Conservation (phyloP, 2,888 invertebrate genomes). For the Meiosimyza decipiens region DNA sequence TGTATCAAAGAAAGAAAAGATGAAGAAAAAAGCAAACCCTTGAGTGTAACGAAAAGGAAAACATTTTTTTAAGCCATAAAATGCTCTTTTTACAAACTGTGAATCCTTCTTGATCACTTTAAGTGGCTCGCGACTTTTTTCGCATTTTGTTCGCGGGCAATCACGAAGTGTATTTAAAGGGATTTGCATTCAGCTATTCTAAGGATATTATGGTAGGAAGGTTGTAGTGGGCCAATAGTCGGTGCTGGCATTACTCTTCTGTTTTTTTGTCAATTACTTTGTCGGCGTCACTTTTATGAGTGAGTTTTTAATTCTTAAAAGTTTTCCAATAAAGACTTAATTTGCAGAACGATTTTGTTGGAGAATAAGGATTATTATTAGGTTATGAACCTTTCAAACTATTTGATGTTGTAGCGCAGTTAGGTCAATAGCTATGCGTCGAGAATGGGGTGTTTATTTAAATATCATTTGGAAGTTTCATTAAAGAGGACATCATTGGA, state of each 20-base stretch:
- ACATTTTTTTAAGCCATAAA: constrained; percentile 57
- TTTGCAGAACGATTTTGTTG: no score
- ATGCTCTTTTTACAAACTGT: constrained; percentile 64
- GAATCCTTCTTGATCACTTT: constrained; percentile 66
- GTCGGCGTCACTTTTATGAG: constrained; percentile 50
- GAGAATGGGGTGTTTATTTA: no score
- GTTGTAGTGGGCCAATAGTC: neutral
- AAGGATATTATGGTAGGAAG: neutral
- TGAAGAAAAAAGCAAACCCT: neutral
- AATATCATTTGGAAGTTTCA: no score
- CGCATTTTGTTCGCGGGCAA: constrained; percentile 48
- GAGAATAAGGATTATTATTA: neutral
- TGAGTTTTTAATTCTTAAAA: constrained; percentile 33
- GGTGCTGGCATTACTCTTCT: neutral
- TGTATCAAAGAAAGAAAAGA: neutral
- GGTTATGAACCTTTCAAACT: no score
- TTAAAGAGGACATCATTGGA: no score
- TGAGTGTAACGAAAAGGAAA: constrained; percentile 18
- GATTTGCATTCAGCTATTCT: constrained; percentile 53
- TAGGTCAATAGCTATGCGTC: no score
- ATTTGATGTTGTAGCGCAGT: no score
- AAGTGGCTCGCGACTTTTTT: constrained; percentile 57
- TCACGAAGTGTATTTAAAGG: constrained; percentile 60
- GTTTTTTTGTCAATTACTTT: constrained; percentile 28
- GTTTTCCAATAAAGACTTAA: constrained; percentile 23